Evolutionary conservation across 1,140 invertebrate species (phyloP), one percentile per base, ranked within the genome.

Genomic region (Caerostris extrusa): DNA sequence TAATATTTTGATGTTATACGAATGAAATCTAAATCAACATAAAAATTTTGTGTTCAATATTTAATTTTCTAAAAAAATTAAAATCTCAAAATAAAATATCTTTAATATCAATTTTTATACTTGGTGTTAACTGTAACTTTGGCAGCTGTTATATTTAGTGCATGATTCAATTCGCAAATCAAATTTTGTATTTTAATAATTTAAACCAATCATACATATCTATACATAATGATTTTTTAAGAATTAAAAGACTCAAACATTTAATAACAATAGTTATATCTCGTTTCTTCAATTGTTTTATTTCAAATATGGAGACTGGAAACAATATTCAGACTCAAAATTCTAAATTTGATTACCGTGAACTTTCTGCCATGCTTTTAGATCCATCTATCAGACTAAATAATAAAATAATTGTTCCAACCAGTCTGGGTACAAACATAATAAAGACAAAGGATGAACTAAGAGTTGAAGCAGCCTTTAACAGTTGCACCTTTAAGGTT

Each of bases 401-500:
- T 60, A 90, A 95, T 61, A 95, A 95, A 71, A 97, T 98, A 50
- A 97, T 98, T 90, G 98, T 98, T 95, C 98, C 98, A 10, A 97
- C 97, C 95, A 97, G 96, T 58, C 96, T 98, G 85, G 98, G 97
- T 10, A 98, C 97, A 7, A 96, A 98, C 5, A 96, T 97, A 91
- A 98, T 98, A 64, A 98, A 98, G 96, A 97, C 97, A 1, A 97
- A 98, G 95, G 98, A 98, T 96, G 98, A 99, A 95, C 98, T 98
- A 96, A 97, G 97, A 95, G 97, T 99, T n/a, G 98, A 98, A 96
- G 96, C 97, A 0, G 96, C 97, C 4, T 97, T 99, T 95, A 98
- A 99, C 96, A 99, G 98, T 95, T 99, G 99, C 96, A 96, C 97
- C 7, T 99, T 99, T 95, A 99, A 99, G 96, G 97, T 98, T 57